phyloP scores from a whole-genome alignment of 2,797 vertebrate genomes.

The Gadopsis bispinosus region DNA sequence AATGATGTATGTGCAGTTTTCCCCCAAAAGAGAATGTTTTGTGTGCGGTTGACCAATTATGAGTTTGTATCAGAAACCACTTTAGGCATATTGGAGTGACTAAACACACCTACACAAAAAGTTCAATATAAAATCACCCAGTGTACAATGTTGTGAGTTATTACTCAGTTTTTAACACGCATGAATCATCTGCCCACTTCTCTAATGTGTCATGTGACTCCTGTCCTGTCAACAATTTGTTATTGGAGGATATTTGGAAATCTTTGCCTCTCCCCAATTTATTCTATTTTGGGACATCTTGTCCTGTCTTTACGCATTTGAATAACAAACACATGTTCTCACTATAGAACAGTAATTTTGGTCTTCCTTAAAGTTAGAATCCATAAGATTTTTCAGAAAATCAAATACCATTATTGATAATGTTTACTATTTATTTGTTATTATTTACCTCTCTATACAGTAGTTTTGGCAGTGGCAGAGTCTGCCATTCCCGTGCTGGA shows the following conservation, averaged over 20 bases:
- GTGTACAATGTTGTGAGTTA: neutral
- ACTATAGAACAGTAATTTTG: neutral
- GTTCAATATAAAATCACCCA: neutral
- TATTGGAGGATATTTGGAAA: slow-evolving; percentile 4
- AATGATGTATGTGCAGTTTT: neutral
- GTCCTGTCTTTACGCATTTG: neutral
- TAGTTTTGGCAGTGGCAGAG: neutral
- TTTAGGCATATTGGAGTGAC: neutral
- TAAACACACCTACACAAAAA: neutral
- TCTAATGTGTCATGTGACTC: slow-evolving; percentile 9
- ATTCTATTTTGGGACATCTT: neutral
- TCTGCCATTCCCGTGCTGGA: too few relatives aligned
- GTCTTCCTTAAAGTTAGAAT: neutral
- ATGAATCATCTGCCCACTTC: slow-evolving; percentile 15
- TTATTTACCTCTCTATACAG: neutral
- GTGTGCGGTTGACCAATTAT: neutral
- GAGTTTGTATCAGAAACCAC: neutral
- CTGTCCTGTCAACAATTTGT: slow-evolving; percentile 16
- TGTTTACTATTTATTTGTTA: neutral
- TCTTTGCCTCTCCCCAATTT: neutral
- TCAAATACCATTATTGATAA: neutral
- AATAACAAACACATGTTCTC: neutral
- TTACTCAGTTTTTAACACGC: slow-evolving; percentile 5
- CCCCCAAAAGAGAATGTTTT: neutral
- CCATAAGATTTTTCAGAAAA: neutral